Evolutionary conservation across 2,797 vertebrate genomes (phyloP).

Genomic region (Etheostoma perlongum): DNA sequence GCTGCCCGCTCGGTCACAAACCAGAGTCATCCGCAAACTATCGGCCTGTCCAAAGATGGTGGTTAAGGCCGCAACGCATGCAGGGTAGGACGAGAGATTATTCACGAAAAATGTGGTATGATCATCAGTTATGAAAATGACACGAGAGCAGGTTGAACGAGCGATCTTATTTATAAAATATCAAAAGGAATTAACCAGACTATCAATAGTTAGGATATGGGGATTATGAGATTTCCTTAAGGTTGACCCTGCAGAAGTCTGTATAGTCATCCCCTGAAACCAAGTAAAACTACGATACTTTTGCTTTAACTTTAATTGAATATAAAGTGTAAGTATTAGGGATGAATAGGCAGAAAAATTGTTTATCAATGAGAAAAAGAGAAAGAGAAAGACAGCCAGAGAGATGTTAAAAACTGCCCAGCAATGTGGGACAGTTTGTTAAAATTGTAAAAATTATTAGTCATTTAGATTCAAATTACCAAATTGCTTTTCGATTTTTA

Average conservation of each 20-base stretch:
- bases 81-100: neutral
- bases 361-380: neutral
- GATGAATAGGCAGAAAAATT: neutral
- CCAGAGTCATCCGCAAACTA: conserved; percentile 23
- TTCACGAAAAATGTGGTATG: conserved; percentile 8
- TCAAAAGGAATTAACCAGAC: neutral
- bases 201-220: neutral
- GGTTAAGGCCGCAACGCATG: conserved; percentile 18
- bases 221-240: neutral
- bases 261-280: neutral
- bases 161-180: neutral
- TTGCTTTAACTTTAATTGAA: neutral
- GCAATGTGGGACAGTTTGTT: conserved; percentile 20
- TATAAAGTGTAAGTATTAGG: neutral
- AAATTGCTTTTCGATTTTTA: conserved; percentile 5
- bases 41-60: conserved; percentile 27
- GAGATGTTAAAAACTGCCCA: conserved; percentile 18
- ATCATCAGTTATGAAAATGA: neutral
- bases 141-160: neutral
- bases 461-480: conserved; percentile 24
- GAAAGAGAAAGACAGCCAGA: neutral
- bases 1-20: conserved; percentile 56
- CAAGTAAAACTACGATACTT: neutral
- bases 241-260: neutral
- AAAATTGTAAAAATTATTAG: neutral